A percentile compares a stretch with the other conserved stretches of the same genome.
These are phyloP conservation scores for Palaemon carinicauda DNA, from an alignment of 1,140 invertebrate genomes.

Conservation along the genomic window DNA sequence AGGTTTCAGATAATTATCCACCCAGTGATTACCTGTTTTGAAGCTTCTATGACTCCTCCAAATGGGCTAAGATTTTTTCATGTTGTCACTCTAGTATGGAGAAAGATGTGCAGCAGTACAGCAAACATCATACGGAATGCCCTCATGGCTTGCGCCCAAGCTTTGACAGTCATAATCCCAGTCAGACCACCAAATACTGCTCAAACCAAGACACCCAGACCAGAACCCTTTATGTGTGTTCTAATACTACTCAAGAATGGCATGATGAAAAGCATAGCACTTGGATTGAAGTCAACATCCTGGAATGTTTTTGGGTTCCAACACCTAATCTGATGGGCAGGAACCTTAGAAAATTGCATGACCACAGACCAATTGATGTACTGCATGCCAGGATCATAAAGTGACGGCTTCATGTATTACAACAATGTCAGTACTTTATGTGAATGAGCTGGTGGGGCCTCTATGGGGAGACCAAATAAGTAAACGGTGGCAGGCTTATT, in stretches of 20 bases:
- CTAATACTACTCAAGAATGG: neutral
- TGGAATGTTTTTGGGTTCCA: too few relatives aligned
- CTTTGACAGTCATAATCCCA: neutral
- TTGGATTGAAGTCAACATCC: too few relatives aligned
- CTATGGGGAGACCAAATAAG: too few relatives aligned
- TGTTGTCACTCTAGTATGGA: neutral
- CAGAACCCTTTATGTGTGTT: neutral
- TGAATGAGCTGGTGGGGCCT: too few relatives aligned
- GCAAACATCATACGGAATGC: slow-evolving; percentile 10
- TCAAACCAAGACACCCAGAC: neutral
- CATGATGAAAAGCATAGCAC: neutral
- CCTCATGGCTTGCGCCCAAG: slow-evolving; percentile 4
- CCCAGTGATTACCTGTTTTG: neutral
- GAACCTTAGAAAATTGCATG: too few relatives aligned
- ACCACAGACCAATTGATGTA: too few relatives aligned
- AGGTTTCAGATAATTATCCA: neutral
- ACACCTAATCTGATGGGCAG: too few relatives aligned
- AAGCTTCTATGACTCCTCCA: too few relatives aligned
- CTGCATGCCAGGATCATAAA: too few relatives aligned
- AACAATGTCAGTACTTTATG: too few relatives aligned
- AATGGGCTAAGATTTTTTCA: neutral
- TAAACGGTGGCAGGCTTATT: too few relatives aligned
- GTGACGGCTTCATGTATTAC: too few relatives aligned
- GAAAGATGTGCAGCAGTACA: neutral
- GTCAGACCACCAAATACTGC: neutral